These are phyloP conservation scores for Morus bassanus DNA, from an alignment of 2,797 vertebrate species.

Conservation along the genomic window DNA sequence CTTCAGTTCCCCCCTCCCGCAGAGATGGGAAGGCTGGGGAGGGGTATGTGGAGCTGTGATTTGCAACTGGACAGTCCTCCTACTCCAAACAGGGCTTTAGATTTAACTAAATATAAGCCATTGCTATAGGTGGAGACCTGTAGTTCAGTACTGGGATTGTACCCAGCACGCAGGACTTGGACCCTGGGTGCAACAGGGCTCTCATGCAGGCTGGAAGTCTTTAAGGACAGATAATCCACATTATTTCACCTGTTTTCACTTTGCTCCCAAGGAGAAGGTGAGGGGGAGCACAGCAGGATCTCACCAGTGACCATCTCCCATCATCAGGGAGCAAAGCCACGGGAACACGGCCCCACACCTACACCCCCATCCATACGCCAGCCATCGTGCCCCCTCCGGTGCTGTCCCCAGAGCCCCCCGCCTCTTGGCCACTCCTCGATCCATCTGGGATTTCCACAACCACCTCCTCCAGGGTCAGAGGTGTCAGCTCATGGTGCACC, in stretches of 20 bases:
- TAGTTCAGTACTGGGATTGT: background rate
- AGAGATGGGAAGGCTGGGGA: background rate
- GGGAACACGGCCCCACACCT: background rate
- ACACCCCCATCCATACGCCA: background rate
- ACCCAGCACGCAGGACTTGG: rapidly evolving
- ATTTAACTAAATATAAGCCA: background rate
- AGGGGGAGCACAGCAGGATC: rapidly evolving
- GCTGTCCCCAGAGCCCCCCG: background rate
- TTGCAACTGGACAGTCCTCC: background rate
- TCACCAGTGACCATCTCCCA: background rate
- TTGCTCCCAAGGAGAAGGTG: background rate
- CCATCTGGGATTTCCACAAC: background rate
- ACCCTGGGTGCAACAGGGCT: background rate
- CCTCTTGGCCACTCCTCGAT: background rate
- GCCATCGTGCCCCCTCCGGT: no score
- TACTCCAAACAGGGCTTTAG: background rate
- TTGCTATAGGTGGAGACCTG: background rate
- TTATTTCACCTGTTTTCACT: background rate
- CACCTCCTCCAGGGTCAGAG: background rate
- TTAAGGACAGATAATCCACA: background rate
- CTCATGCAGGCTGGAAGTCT: background rate
- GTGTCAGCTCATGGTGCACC: background rate
- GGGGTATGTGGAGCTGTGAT: background rate
- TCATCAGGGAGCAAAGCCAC: background rate
- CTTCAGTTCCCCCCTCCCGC: rapidly evolving